phyloP scores from a whole-genome alignment of 2,888 invertebrate genomes.

The Latheticus oryzae region DNA sequence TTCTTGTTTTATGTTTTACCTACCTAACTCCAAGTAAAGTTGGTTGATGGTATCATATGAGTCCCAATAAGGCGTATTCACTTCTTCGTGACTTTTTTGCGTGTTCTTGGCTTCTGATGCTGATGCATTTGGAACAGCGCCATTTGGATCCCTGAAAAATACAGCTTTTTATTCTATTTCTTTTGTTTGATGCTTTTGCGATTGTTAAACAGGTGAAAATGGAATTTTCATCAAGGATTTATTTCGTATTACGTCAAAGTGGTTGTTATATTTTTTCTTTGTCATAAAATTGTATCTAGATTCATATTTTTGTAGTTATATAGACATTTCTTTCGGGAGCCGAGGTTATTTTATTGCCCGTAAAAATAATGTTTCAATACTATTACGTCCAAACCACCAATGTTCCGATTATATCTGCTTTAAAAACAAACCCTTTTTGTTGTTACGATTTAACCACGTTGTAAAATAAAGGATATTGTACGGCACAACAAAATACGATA shows the following conservation, averaged over 20 bases:
- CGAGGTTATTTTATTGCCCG: constrained; percentile 44
- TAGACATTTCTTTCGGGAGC: constrained; percentile 29
- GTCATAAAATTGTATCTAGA: constrained; percentile 29
- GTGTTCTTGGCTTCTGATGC: constrained; percentile 57
- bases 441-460: constrained; percentile 29
- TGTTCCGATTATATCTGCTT: constrained; percentile 41
- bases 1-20: constrained; percentile 56
- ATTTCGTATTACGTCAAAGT: constrained; percentile 12
- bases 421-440: constrained; percentile 39
- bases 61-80: constrained; percentile 84
- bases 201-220: constrained; percentile 31
- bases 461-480: constrained; percentile 16
- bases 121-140: constrained; percentile 62
- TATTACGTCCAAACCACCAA: constrained; percentile 41
- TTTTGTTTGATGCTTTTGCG: constrained; percentile 2
- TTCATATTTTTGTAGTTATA: constrained; percentile 28
- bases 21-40: constrained; percentile 85
- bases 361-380: constrained; percentile 46
- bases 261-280: constrained; percentile 17
- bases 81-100: constrained; percentile 50
- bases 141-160: constrained; percentile 76
- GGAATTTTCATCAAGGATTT: constrained; percentile 22
- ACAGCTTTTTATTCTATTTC: constrained; percentile 1
- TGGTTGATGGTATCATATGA: constrained; percentile 92
- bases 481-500: constrained; percentile 8